Conservation (phyloP, 2,113 vertebrate genomes). For the Monopterus albus region DNA sequence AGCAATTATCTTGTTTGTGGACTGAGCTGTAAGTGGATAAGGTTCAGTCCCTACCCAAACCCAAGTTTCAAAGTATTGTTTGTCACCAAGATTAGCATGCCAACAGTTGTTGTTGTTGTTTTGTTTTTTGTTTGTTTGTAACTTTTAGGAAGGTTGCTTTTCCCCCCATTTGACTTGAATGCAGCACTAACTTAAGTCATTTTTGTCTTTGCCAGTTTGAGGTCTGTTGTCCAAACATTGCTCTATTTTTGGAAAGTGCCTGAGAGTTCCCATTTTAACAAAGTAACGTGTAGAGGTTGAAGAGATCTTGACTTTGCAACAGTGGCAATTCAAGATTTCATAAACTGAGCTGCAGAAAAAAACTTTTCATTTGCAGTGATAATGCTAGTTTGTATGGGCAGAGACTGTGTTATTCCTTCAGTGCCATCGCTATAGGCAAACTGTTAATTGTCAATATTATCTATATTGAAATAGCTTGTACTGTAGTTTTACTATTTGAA, state of each 20-base stretch:
- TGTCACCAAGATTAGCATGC: neutral
- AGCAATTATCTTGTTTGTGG: neutral
- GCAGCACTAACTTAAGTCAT: conserved; percentile 57
- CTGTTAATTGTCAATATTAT: conserved; percentile 73
- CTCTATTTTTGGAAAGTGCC: conserved; percentile 93
- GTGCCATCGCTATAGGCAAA: conserved; percentile 71
- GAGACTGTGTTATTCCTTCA: conserved; percentile 70
- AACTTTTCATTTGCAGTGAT: conserved; percentile 43
- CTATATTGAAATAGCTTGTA: conserved; percentile 75
- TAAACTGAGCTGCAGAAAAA: conserved; percentile 52
- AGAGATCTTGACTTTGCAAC: conserved; percentile 59
- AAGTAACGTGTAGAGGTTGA: conserved; percentile 52
- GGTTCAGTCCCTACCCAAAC: neutral
- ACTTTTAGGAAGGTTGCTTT: conserved; percentile 13
- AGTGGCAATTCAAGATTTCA: conserved; percentile 61
- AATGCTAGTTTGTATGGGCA: conserved; percentile 63
- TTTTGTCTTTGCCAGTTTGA: conserved; percentile 57
- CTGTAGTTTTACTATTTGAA: conserved; percentile 74
- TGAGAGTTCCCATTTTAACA: conserved; percentile 84
- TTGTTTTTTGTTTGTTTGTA: too few species aligned
- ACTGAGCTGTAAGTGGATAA: neutral
- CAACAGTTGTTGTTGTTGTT: too few species aligned
- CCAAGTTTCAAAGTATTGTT: conserved; percentile 1
- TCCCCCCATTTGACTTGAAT: conserved; percentile 72
- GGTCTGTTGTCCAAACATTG: conserved; percentile 67